A percentile compares a stretch with the other conserved stretches of the same genome.
Evolutionary conservation across 1,140 invertebrate genomes (phyloP).

Genomic region (Bombus sibiricus): DNA sequence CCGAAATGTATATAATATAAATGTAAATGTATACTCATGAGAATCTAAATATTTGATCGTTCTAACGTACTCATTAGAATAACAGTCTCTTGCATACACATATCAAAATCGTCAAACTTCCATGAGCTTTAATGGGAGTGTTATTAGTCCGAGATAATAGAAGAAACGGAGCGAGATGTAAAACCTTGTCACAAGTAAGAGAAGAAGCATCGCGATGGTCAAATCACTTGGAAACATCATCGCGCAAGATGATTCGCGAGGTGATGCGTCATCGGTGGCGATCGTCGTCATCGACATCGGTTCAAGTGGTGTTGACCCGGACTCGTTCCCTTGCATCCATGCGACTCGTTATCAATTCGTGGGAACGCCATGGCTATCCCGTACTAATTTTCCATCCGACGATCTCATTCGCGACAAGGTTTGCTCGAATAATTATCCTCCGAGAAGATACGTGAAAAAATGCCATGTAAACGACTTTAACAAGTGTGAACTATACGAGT

Average conservation of each 20-base stretch:
- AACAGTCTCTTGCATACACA: not conserved
- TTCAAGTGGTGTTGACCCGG: conserved; percentile 77
- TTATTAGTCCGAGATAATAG: too few species aligned
- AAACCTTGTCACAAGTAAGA: not conserved
- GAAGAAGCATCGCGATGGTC: conserved; percentile 16
- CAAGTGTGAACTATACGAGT: not conserved
- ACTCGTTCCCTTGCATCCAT: conserved; percentile 65
- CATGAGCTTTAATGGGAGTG: too few species aligned
- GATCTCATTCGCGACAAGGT: not conserved
- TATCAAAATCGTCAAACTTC: not conserved
- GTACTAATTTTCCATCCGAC: conserved; percentile 28
- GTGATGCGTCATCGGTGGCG: conserved; percentile 71
- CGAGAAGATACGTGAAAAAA: not conserved
- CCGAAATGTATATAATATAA: not conserved
- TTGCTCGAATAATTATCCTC: not conserved
- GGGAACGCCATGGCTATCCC: conserved; percentile 58
- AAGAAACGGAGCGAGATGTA: not conserved
- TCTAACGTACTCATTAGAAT: not conserved
- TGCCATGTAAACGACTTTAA: conserved; percentile 6
- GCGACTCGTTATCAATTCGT: conserved; percentile 67
- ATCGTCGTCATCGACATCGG: conserved; percentile 73
- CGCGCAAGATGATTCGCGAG: conserved; percentile 71
- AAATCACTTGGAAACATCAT: conserved; percentile 61
- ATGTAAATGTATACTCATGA: too few species aligned
- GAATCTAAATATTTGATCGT: not conserved